Evolutionary conservation across 1,140 invertebrate genomes (phyloP).

Genomic region (Papilio machaon): DNA sequence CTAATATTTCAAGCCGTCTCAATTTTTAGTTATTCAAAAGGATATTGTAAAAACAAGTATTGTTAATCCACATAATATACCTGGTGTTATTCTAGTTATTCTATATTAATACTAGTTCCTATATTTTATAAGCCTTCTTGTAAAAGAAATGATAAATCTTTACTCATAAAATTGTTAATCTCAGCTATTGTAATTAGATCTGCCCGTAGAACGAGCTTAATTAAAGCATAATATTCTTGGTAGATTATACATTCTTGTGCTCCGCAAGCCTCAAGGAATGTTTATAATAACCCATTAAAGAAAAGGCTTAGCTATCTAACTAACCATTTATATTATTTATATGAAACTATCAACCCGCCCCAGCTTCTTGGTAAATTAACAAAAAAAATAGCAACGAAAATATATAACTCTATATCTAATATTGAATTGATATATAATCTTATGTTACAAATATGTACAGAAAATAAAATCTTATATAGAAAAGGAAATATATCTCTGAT

Average conservation of each 20-base stretch:
- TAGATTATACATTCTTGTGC: conserved; percentile 45
- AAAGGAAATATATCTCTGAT: conserved; percentile 19
- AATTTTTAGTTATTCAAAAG: neutral
- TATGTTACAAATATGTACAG: neutral
- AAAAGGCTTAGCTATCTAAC: neutral
- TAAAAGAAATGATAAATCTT: neutral
- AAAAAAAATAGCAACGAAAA: neutral
- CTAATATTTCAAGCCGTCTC: neutral
- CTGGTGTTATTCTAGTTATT: neutral
- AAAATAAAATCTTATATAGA: neutral
- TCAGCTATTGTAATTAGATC: conserved; percentile 45
- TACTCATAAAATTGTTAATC: conserved; percentile 47
- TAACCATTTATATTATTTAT: neutral
- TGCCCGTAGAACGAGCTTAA: conserved; percentile 45
- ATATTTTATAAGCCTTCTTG: neutral
- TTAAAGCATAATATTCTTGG: conserved; percentile 49
- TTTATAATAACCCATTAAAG: conserved; percentile 28
- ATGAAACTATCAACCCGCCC: neutral
- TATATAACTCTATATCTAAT: neutral
- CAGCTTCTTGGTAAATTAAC: neutral
- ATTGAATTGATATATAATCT: neutral
- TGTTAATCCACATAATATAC: neutral
- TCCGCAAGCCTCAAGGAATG: conserved; percentile 24
- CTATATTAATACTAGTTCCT: neutral
- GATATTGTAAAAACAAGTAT: neutral